Conservation (phyloP, 2,888 invertebrate genomes). For the Matsumyia berberina region DNA sequence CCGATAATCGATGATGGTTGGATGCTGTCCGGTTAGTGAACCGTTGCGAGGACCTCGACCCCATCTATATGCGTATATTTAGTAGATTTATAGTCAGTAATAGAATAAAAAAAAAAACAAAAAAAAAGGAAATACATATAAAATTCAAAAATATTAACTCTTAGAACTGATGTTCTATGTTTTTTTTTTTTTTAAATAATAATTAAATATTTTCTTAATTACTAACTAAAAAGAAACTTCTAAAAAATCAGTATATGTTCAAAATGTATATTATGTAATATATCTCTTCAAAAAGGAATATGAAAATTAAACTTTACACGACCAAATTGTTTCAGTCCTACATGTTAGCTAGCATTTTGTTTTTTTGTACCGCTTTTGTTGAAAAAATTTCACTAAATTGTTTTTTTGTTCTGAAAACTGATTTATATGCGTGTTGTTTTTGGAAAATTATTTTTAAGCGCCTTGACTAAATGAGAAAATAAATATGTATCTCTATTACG, state of each 20-base stretch:
- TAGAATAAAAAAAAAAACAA: slow-evolving; percentile 63
- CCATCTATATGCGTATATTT: slow-evolving; percentile 87
- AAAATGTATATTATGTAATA: slow-evolving; percentile 38
- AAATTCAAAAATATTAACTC: slow-evolving; percentile 12
- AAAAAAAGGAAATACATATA: slow-evolving; percentile 38
- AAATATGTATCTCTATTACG: slow-evolving; percentile 45
- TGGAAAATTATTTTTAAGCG: slow-evolving; percentile 56
- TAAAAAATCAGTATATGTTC: slow-evolving; percentile 48
- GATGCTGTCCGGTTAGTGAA: slow-evolving; percentile 84
- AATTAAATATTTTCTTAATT: slow-evolving; percentile 37
- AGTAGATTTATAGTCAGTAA: slow-evolving; percentile 18
- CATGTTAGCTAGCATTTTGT: slow-evolving; percentile 46
- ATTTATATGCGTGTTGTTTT: slow-evolving; percentile 47
- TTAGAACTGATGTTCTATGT: slow-evolving; percentile 30
- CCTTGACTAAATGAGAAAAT: slow-evolving; percentile 62
- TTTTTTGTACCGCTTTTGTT: slow-evolving; percentile 1
- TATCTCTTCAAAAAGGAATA: slow-evolving; percentile 40
- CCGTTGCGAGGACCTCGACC: slow-evolving; percentile 88
- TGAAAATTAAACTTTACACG: slow-evolving; percentile 49
- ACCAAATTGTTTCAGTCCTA: slow-evolving; percentile 49
- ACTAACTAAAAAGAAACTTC: slow-evolving; percentile 55
- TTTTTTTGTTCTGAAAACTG: slow-evolving; percentile 15
- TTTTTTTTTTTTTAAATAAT: slow-evolving; percentile 35
- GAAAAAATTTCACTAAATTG: slow-evolving; percentile 24
- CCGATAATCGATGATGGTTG: slow-evolving; percentile 85